phyloP scores from a whole-genome alignment of 2,113 vertebrate species.

The Catagonus wagneri region DNA sequence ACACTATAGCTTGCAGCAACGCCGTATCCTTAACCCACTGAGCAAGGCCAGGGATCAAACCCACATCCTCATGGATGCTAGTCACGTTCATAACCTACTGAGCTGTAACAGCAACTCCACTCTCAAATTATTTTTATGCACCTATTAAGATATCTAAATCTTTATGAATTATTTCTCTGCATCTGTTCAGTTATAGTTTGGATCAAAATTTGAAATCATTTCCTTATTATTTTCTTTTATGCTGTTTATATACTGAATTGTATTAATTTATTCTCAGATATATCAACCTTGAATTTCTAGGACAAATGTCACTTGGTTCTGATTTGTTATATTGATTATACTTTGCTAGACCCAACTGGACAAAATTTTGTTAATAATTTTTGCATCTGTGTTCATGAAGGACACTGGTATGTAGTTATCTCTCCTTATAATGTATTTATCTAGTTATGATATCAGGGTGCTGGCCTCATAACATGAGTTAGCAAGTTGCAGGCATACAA shows the following conservation, averaged over 20 bases:
- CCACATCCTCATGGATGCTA: no score
- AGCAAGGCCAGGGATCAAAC: no score
- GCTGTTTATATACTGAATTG: neutral
- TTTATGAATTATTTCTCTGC: neutral
- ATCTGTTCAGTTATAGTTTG: neutral
- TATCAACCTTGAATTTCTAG: neutral
- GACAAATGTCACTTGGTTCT: neutral
- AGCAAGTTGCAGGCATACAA: neutral
- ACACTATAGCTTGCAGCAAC: no score
- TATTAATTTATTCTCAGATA: neutral
- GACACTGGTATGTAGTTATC: neutral
- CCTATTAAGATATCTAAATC: neutral
- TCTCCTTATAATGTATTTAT: neutral
- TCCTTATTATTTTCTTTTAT: neutral
- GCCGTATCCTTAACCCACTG: no score
- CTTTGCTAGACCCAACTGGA: neutral
- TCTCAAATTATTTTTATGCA: neutral
- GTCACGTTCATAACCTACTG: no score
- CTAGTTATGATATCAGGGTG: neutral
- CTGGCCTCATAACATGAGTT: neutral
- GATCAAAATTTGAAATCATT: neutral
- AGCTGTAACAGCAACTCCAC: no score
- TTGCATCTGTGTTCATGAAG: neutral
- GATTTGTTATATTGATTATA: neutral
- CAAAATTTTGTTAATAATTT: neutral